Percentiles rank a stretch among this genome's conserved stretches.
Evolutionary conservation across 1,140 invertebrate species (phyloP).

Genomic region (Phocides pigmalion): DNA sequence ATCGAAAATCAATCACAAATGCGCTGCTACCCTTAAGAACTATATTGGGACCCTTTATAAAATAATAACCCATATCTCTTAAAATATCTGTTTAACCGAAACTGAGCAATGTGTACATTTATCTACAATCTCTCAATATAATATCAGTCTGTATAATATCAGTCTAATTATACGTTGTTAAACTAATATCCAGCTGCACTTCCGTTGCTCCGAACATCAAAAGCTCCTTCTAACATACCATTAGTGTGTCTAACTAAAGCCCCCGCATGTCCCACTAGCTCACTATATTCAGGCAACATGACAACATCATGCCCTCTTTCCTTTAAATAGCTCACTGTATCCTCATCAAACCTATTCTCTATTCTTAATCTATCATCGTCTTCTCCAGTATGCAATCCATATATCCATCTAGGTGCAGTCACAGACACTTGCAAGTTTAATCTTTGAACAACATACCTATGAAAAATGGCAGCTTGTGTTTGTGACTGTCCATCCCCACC

Average conservation of each 20-base stretch:
- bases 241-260: slow-evolving; percentile 61
- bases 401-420: slow-evolving; percentile 67
- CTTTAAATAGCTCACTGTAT: slow-evolving; percentile 58
- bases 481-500: slow-evolving; percentile 76
- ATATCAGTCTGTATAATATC: too few species aligned
- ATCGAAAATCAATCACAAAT: too few species aligned
- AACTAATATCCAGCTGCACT: slow-evolving; percentile 65
- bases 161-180: too few species aligned
- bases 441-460: slow-evolving; percentile 68
- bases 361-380: slow-evolving; percentile 47
- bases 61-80: too few species aligned
- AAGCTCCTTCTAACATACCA: slow-evolving; percentile 70
- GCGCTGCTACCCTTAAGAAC: too few species aligned
- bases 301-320: slow-evolving; percentile 58
- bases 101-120: too few species aligned
- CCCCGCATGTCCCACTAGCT: slow-evolving; percentile 62
- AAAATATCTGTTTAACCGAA: too few species aligned
- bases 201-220: slow-evolving; percentile 65
- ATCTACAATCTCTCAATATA: too few species aligned
- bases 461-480: slow-evolving; percentile 73
- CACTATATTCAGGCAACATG: slow-evolving; percentile 50
- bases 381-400: slow-evolving; percentile 51
- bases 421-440: slow-evolving; percentile 57
- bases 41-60: too few species aligned
- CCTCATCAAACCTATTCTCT: slow-evolving; percentile 59